Evolutionary conservation across 2,888 invertebrate genomes (phyloP).

Genomic region (Platerodrilus igneus): DNA sequence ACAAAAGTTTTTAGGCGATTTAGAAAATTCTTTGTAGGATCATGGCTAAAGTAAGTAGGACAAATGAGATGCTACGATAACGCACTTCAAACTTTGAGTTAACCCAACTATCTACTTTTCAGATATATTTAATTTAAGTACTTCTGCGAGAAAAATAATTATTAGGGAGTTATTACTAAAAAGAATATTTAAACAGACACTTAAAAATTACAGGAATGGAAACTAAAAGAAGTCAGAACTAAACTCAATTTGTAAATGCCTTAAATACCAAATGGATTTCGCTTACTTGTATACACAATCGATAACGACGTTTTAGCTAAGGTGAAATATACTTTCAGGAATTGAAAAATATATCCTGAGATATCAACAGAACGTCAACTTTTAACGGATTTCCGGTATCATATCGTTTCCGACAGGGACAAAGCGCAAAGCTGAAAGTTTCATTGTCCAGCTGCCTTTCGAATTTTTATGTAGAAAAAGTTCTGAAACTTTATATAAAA

Average conservation of each 20-base stretch:
- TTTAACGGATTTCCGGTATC: conserved; percentile 24
- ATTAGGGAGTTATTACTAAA: neutral
- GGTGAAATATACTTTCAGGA: too few species aligned
- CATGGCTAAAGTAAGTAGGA: conserved; percentile 32
- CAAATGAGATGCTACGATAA: conserved; percentile 20
- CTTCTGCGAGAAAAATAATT: too few species aligned
- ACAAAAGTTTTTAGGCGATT: conserved; percentile 36
- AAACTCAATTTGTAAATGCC: too few species aligned
- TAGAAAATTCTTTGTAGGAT: conserved; percentile 28
- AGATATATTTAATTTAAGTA: too few species aligned
- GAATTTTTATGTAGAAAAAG: too few species aligned
- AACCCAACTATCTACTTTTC: too few species aligned
- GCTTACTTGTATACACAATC: too few species aligned
- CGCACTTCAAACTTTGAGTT: conserved; percentile 21
- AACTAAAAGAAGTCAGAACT: neutral
- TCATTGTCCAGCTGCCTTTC: too few species aligned
- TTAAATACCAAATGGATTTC: too few species aligned
- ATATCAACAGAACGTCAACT: conserved; percentile 27
- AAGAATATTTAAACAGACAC: conserved; percentile 4
- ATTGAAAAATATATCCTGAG: conserved; percentile 17
- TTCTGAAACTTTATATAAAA: too few species aligned
- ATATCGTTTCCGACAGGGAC: conserved; percentile 24
- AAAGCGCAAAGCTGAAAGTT: conserved; percentile 16
- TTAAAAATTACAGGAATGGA: neutral
- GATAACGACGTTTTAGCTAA: too few species aligned